Conservation (phyloP, 35 echinoderm and acorn worm genomes). For the Hemicentrotus pulcherrimus region DNA sequence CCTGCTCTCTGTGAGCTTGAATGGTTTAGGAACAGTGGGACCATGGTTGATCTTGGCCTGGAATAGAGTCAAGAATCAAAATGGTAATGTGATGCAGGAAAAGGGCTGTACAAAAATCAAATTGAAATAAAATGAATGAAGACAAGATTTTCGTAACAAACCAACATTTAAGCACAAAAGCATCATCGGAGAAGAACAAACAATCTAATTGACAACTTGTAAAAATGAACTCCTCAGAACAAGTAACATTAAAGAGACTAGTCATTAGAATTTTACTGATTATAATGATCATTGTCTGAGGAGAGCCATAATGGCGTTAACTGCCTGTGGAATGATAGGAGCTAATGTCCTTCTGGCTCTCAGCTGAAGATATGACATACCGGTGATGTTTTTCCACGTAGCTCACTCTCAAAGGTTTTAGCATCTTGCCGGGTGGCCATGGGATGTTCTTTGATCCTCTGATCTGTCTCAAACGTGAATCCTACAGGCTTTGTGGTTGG, state of each 20-base stretch:
- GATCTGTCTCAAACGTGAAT: constrained; percentile 87
- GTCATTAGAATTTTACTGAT: too few species aligned
- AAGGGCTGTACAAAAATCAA: neutral
- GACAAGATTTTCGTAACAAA: too few species aligned
- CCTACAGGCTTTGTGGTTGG: constrained; percentile 64
- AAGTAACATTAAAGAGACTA: too few species aligned
- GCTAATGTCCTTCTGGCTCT: neutral
- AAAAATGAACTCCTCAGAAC: too few species aligned
- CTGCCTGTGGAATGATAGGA: neutral
- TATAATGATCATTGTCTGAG: too few species aligned
- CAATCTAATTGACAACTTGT: too few species aligned
- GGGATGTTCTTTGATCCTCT: constrained; percentile 61
- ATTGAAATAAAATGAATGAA: too few species aligned
- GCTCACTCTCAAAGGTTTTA: neutral
- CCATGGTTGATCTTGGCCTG: constrained; percentile 47
- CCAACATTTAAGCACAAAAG: too few species aligned
- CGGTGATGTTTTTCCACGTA: neutral
- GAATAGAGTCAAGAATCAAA: neutral
- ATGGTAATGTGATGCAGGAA: neutral
- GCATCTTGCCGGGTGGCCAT: constrained; percentile 63
- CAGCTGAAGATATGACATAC: neutral
- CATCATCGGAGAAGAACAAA: too few species aligned
- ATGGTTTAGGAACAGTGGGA: constrained; percentile 61
- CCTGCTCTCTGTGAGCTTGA: constrained; percentile 56
- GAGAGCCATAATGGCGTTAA: neutral